Evolutionary conservation across 2,888 invertebrate genomes (phyloP), one percentile per base, ranked within the genome.

Genomic region (Listrodromus nycthemerus): DNA sequence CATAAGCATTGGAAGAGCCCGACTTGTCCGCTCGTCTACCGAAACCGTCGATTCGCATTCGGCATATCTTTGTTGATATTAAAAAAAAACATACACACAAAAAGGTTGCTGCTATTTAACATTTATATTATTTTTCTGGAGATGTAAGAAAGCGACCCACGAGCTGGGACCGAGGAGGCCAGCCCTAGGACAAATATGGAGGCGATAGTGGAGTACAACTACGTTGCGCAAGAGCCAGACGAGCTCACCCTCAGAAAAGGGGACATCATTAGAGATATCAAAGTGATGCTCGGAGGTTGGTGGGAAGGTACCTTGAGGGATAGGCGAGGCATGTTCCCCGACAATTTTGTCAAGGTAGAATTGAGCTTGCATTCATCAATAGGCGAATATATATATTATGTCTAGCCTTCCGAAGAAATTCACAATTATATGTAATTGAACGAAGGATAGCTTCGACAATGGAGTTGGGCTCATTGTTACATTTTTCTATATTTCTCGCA

Each of bases 271-370:
- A 96, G 96, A 86, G 96, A 97, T 91, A 97, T 98, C 74, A 95
- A 96, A 90, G 95, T 96, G 88, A 95, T 96, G 90, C 95, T 96
- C 37, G 97, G 97, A 78, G 98, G 98, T 83, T 98, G 98, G 98
- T 98, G 97, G 97, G 96, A 97, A 93, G 98, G 98, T n/a, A 96
- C 96, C 82, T 94, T 98, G 76, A 94, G 94, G 82, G 97, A 97
- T 82, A 96, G 96, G 90, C 95, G 95, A 84, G 98, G 98, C 89
- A 96, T 98, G 95, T 98, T 98, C 94, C 98, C 98, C 2, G 98
- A 98, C 93, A 98, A 98, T 94, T 98, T 98, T 94, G 98, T 98
- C 24, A 95, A 96, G 88, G 94, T 97, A 86, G 91, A 82, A 79
- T 83, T 80, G 79, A 66, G 66, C 66, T 83, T 83, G 83, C 71